phyloP scores from a whole-genome alignment of 2,888 invertebrate genomes.

The Electrophaes corylata region DNA sequence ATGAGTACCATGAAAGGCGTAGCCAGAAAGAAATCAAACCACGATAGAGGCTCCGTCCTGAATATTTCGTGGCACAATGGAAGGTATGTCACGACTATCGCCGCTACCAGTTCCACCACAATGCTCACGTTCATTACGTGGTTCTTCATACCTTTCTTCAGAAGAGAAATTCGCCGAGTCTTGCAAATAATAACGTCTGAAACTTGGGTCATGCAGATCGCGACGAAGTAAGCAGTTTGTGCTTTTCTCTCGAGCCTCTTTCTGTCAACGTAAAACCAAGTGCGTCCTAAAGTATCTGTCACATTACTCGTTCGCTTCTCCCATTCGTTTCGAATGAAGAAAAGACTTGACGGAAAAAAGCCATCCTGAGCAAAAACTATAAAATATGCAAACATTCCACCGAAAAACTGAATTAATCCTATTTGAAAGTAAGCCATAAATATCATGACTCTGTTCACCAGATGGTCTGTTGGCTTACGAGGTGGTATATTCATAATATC shows the following conservation, averaged over 20 bases:
- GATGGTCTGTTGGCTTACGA: conserved; percentile 79
- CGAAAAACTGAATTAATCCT: conserved; percentile 92
- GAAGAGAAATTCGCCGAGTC: conserved; percentile 88
- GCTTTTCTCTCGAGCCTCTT: conserved; percentile 89
- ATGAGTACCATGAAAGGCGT: conserved; percentile 90
- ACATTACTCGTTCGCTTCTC: conserved; percentile 86
- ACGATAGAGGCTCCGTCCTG: conserved; percentile 87
- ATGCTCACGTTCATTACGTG: conserved; percentile 86
- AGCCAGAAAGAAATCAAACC: conserved; percentile 89
- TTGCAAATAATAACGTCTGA: conserved; percentile 92
- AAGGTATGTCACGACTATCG: conserved; percentile 87
- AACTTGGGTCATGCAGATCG: conserved; percentile 91
- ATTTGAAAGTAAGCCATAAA: conserved; percentile 94
- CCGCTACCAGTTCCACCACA: conserved; percentile 86
- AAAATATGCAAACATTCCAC: conserved; percentile 91
- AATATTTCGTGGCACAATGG: conserved; percentile 88
- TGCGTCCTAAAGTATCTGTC: conserved; percentile 89
- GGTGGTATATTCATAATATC: conserved; percentile 89
- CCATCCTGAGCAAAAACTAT: conserved; percentile 91
- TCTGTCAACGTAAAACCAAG: conserved; percentile 88
- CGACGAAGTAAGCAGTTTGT: conserved; percentile 91
- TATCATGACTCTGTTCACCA: conserved; percentile 86
- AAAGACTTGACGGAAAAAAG: conserved; percentile 87
- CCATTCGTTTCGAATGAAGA: conserved; percentile 90
- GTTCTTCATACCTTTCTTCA: conserved; percentile 91